Conservation (phyloP, 1,140 invertebrate genomes). For the Trachymyrmex cornetzi region DNA sequence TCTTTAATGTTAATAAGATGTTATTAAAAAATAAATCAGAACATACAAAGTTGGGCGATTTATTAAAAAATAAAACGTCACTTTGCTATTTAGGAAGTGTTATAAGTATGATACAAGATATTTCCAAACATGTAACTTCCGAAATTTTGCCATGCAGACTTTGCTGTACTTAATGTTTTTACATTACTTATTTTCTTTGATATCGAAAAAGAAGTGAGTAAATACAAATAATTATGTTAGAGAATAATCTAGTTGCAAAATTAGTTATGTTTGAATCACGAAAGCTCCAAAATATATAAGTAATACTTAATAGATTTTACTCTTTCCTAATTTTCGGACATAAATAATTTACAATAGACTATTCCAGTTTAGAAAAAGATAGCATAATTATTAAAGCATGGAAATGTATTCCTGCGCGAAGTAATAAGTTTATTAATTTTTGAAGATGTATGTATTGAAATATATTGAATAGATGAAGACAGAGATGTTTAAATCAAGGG, state of each 20-base stretch:
- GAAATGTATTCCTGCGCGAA: slow-evolving; percentile 1
- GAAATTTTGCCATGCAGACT: neutral
- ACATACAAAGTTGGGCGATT: no score
- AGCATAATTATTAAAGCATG: neutral
- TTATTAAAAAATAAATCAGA: no score
- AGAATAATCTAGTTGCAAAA: slow-evolving; percentile 8
- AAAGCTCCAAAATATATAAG: neutral
- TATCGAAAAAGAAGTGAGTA: neutral
- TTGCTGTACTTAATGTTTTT: slow-evolving; percentile 1
- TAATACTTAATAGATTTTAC: neutral
- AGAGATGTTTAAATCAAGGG: neutral
- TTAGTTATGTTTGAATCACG: neutral
- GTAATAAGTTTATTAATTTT: slow-evolving; percentile 18
- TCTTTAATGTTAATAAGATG: no score
- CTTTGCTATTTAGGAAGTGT: no score
- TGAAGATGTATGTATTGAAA: slow-evolving; percentile 5
- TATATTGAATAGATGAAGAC: slow-evolving; percentile 11
- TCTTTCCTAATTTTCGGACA: slow-evolving; percentile 7
- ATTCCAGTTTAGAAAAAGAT: neutral
- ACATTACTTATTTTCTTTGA: neutral
- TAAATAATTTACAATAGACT: slow-evolving; percentile 29
- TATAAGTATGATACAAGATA: neutral
- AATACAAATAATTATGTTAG: neutral
- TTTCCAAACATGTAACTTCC: neutral
- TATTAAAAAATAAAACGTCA: no score